Evolutionary conservation across 2,113 vertebrate species (phyloP).

Genomic region (Xiphophorus couchianus): DNA sequence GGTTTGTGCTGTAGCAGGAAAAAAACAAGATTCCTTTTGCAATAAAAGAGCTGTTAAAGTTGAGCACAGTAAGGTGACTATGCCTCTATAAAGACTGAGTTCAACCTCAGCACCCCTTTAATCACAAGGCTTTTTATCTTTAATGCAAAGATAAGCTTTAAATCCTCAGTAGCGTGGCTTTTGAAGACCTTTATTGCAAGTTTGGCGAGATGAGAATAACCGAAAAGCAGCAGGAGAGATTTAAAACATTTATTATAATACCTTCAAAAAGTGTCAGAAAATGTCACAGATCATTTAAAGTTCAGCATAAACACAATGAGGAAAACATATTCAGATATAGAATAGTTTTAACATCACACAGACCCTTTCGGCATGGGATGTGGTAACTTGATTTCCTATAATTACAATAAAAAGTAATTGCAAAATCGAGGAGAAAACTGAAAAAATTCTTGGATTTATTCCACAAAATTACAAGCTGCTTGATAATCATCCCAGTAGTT

Average conservation of each 20-base stretch:
- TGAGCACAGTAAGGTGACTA: background rate
- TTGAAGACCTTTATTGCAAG: slow-evolving; percentile 27
- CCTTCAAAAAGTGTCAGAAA: slow-evolving; percentile 1
- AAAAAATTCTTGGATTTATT: background rate
- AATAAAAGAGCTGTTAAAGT: background rate
- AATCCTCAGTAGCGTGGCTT: background rate
- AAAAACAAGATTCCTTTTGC: background rate
- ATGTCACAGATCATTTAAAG: background rate
- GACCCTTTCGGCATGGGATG: background rate
- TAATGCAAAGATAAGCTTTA: slow-evolving; percentile 8
- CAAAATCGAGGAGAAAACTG: background rate
- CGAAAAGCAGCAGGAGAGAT: slow-evolving; percentile 10
- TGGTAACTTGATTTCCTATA: background rate
- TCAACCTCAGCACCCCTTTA: slow-evolving; percentile 6
- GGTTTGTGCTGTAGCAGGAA: background rate
- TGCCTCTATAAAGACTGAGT: background rate
- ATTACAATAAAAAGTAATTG: background rate
- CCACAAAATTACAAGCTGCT: no score
- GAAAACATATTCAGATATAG: background rate
- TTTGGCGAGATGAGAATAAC: slow-evolving; percentile 4
- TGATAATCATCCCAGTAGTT: no score
- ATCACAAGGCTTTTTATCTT: slow-evolving; percentile 31
- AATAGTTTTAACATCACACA: slow-evolving; percentile 1
- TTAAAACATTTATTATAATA: background rate
- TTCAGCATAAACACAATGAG: background rate